Base-by-base conservation (phyloP, 2,113 vertebrate species). In the Vulpes vulpes region DNA sequence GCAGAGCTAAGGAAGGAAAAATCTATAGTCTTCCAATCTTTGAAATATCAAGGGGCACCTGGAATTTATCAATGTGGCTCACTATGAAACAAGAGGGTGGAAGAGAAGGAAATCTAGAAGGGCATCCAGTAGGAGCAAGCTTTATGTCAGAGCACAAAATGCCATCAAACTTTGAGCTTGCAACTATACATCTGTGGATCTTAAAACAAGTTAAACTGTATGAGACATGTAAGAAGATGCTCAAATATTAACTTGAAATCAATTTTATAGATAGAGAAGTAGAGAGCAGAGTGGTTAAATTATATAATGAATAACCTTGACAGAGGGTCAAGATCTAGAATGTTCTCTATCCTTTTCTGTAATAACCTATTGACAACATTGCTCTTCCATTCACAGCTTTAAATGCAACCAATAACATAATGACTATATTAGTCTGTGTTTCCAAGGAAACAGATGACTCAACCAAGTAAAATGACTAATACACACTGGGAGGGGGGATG, bases 401-500 rank as follows among this genome's bases (percentile, higher is more conserved):
- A 83, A 90, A 83, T 80, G 57, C 16, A 92, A 85, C 38, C 79
- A 94, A 90, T 92, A 92, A 90, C 25, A 91, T 55, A 79, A 82
- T 78, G 69, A 92, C 57, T 90, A 88, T 55, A 80, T 96, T 74
- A 94, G 57, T 90, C 55, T 92, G 25, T 91, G 83, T 94, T 96
- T 96, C 83, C 32, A 98, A 95, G 82, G 79, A 93, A 97, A 94
- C 23, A 69, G 49, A 96, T 97, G 51, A 94, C 11, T 96, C 74
- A 96, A 79, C 69, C 32, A 96, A 95, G 20, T 49, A 93, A 93
- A 94, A 69, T 84, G 25, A 87, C 71, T 88, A 96, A 90, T 86
- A 62, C 67, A 20, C 8, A 74, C 19, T 19, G 78, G 27, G 25
- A 14, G 23, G 87, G 43, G 32, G 2, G 43, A 16, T n/a, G 76